Conservation (phyloP, 2,113 vertebrate genomes). For the Cyprinodon brontotheroides region DNA sequence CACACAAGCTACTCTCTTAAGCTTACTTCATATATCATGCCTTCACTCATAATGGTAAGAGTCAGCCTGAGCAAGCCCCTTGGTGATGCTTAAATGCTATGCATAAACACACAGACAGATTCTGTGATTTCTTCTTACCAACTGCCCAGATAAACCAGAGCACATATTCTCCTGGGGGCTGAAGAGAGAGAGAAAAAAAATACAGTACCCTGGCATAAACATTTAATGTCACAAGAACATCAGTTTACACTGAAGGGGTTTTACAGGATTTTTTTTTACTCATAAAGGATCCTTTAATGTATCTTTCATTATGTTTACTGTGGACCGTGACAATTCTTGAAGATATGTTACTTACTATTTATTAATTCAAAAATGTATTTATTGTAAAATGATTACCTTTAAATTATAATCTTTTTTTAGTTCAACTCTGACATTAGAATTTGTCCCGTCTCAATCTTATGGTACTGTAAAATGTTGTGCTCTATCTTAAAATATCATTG, state of each 20-base stretch:
- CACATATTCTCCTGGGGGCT: slow-evolving; percentile 19
- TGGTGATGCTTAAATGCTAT: slow-evolving; percentile 61
- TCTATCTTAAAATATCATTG: neutral
- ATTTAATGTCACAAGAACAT: slow-evolving; percentile 25
- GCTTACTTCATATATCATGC: slow-evolving; percentile 82
- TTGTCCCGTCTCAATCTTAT: neutral
- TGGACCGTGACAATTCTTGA: neutral
- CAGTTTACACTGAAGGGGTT: neutral
- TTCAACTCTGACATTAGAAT: neutral
- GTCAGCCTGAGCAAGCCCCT: slow-evolving; percentile 68
- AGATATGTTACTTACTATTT: neutral
- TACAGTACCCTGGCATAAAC: slow-evolving; percentile 8
- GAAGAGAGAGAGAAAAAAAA: slow-evolving; percentile 15
- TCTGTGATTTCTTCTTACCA: slow-evolving; percentile 53
- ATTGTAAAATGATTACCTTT: neutral
- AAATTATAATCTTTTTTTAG: neutral
- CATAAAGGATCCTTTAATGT: neutral
- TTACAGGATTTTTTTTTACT: neutral
- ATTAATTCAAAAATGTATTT: neutral
- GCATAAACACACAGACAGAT: slow-evolving; percentile 64
- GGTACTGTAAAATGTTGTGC: neutral
- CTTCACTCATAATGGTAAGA: slow-evolving; percentile 84
- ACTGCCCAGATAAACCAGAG: slow-evolving; percentile 45
- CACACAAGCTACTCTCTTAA: slow-evolving; percentile 83
- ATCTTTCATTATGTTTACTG: neutral